These are phyloP conservation scores for Yoshiicerus persimilis DNA, from an alignment of 1,140 invertebrate genomes.

Conservation along the genomic window DNA sequence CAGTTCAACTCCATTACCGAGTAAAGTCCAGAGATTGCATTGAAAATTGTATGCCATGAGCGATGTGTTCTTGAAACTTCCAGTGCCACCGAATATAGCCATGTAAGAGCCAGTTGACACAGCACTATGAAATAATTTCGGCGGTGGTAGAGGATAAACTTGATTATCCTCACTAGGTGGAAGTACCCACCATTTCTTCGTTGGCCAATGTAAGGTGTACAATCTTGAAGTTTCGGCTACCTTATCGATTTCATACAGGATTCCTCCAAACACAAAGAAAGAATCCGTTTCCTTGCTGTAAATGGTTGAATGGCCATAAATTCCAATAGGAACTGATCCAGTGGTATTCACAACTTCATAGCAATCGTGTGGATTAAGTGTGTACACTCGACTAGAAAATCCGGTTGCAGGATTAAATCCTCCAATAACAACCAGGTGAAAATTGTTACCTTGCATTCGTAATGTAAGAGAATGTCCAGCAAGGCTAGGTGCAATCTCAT, in stretches of 20 bases:
- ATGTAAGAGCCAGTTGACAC: slow-evolving; percentile 85
- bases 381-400: slow-evolving; percentile 75
- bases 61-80: slow-evolving; percentile 3
- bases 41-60: slow-evolving; percentile 77
- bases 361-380: slow-evolving; percentile 68
- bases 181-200: slow-evolving; percentile 73
- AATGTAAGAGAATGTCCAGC: slow-evolving; percentile 87
- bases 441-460: slow-evolving; percentile 54
- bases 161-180: slow-evolving; percentile 65
- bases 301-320: slow-evolving; percentile 88
- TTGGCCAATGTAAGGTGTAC: slow-evolving; percentile 74
- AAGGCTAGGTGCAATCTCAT: slow-evolving; percentile 60
- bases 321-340: slow-evolving; percentile 67
- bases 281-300: slow-evolving; percentile 78
- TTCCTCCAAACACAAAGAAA: slow-evolving; percentile 89
- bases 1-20: slow-evolving; percentile 34
- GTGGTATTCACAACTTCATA: slow-evolving; percentile 69
- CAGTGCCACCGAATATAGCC: slow-evolving; percentile 70
- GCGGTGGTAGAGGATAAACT: slow-evolving; percentile 59
- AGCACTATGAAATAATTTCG: slow-evolving; percentile 84
- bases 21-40: slow-evolving; percentile 83
- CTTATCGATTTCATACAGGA: slow-evolving; percentile 70
- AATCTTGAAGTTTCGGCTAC: slow-evolving; percentile 72
- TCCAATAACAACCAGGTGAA: slow-evolving; percentile 74
- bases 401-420: slow-evolving; percentile 80